These are phyloP conservation scores for Dysdera silvatica DNA, from an alignment of 1,140 invertebrate species.

Conservation along the genomic window DNA sequence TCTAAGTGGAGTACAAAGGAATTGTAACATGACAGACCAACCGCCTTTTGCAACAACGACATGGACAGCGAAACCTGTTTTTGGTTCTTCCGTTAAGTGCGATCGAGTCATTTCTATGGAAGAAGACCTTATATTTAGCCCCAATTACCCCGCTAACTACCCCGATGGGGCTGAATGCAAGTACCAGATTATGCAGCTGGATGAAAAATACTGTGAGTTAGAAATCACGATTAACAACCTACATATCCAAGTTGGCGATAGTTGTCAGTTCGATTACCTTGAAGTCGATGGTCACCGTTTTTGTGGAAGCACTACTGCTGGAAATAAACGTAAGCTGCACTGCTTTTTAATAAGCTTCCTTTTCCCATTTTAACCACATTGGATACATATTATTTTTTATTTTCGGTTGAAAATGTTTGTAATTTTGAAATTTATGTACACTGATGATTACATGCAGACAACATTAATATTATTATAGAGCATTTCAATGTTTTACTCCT, in stretches of 20 bases:
- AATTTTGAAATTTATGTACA: no score
- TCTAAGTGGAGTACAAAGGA: background rate
- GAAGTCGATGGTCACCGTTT: conserved; percentile 29
- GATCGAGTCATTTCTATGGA: background rate
- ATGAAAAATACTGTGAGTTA: conserved; percentile 27
- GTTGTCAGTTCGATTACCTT: conserved; percentile 31
- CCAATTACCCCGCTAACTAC: conserved; percentile 35
- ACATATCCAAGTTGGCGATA: conserved; percentile 23
- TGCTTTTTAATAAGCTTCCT: no score
- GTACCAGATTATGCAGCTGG: conserved; percentile 29
- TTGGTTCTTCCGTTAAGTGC: background rate
- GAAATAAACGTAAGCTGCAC: conserved; percentile 25
- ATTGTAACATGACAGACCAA: conserved; percentile 5
- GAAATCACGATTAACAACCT: conserved; percentile 35
- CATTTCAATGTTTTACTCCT: no score
- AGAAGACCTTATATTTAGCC: conserved; percentile 31
- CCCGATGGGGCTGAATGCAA: conserved; percentile 28
- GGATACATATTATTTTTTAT: no score
- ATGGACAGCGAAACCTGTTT: background rate
- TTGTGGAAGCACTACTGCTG: conserved; percentile 30
- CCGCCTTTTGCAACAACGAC: background rate
- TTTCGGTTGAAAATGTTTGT: no score
- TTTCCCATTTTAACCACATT: no score
- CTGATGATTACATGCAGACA: no score
- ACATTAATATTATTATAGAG: no score